Evolutionary conservation across 2,797 vertebrate genomes (phyloP).

Genomic region (Gymnoscopelus microlampas): DNA sequence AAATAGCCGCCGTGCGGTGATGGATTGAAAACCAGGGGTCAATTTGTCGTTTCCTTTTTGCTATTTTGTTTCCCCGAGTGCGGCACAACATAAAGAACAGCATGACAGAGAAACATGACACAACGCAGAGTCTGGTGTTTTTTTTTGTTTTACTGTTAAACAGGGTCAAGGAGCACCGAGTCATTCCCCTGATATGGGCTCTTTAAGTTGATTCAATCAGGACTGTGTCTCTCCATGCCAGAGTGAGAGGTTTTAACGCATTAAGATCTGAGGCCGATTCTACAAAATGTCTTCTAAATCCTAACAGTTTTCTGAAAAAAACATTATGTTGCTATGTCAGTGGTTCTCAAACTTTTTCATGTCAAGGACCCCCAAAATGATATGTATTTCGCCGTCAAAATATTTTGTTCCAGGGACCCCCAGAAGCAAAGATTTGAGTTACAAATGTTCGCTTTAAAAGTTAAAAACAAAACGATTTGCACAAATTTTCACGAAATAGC

Average conservation of each 20-base stretch:
- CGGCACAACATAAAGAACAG: slow-evolving; percentile 40
- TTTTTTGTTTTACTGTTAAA: slow-evolving; percentile 20
- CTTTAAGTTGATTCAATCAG: slow-evolving; percentile 43
- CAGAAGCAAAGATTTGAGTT: no score
- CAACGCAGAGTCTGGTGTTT: slow-evolving; percentile 37
- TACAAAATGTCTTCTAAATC: no score
- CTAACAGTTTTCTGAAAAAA: no score
- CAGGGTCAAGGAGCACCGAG: slow-evolving; percentile 21
- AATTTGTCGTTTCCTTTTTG: slow-evolving; percentile 57
- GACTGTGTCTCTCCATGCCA: slow-evolving; percentile 30
- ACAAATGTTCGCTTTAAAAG: no score
- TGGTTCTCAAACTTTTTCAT: no score
- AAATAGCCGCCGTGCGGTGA: slow-evolving; percentile 32
- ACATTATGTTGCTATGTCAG: no score
- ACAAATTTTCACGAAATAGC: no score
- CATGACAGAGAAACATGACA: slow-evolving; percentile 26
- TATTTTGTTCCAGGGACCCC: no score
- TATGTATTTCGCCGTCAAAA: no score
- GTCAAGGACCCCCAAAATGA: no score
- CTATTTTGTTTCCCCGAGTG: slow-evolving; percentile 23
- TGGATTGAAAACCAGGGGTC: slow-evolving; percentile 34
- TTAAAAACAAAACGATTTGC: no score
- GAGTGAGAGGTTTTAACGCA: slow-evolving; percentile 42
- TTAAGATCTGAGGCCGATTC: no score
- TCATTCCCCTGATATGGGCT: slow-evolving; percentile 23